Evolutionary conservation across 2,797 vertebrate species (phyloP).

Genomic region (Hydrocynus forskahlii): DNA sequence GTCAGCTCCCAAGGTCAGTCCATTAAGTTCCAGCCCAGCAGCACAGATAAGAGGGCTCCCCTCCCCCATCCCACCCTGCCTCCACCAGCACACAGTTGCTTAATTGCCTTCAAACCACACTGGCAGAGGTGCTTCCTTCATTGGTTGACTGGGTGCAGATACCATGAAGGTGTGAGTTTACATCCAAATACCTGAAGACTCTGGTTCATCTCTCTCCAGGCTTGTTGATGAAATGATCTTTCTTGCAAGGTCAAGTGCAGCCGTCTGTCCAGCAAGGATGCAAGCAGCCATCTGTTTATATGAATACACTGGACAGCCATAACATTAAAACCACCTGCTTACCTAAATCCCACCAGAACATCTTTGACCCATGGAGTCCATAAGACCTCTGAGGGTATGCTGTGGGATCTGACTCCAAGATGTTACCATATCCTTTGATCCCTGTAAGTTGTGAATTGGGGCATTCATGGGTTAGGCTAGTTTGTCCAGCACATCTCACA

Average conservation of each 20-base stretch:
- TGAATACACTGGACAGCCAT: too few species aligned
- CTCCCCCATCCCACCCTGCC: not conserved
- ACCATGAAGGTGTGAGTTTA: slow-evolving; percentile 14
- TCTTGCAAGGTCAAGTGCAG: slow-evolving; percentile 21
- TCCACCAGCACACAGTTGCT: slow-evolving; percentile 13
- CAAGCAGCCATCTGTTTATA: too few species aligned
- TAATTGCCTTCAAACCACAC: slow-evolving; percentile 20
- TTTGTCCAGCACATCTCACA: too few species aligned
- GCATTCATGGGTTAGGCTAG: too few species aligned
- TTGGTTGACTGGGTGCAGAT: slow-evolving; percentile 21
- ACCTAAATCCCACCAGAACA: too few species aligned
- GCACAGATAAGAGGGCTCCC: not conserved
- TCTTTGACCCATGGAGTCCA: too few species aligned
- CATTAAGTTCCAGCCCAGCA: slow-evolving; percentile 36
- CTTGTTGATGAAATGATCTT: slow-evolving; percentile 5
- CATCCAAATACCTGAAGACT: not conserved
- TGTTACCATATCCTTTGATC: too few species aligned
- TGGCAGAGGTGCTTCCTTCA: slow-evolving; percentile 25
- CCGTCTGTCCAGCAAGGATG: too few species aligned
- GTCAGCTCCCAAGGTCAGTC: slow-evolving; percentile 55
- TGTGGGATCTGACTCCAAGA: too few species aligned
- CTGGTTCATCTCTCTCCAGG: not conserved
- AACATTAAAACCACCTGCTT: too few species aligned
- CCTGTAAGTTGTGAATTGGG: too few species aligned
- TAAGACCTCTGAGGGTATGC: too few species aligned